Evolutionary conservation across 2,797 vertebrate species (phyloP).

Genomic region (Lacerta bilineata): DNA sequence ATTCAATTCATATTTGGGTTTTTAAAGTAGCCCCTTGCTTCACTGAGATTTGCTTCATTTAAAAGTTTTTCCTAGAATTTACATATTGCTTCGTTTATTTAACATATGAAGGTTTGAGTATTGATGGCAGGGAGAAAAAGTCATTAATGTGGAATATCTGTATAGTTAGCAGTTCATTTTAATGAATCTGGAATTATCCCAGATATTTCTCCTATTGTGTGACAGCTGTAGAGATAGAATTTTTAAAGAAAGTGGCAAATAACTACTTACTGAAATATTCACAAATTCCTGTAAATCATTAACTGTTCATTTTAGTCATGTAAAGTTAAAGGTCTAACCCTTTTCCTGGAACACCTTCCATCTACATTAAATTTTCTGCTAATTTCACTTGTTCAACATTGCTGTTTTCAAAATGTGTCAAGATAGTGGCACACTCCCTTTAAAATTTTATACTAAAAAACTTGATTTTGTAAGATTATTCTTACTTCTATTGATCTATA

Average conservation of each 20-base stretch:
- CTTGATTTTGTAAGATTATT: slow-evolving; percentile 21
- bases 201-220: not conserved
- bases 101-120: not conserved
- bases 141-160: not conserved
- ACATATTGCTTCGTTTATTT: not conserved
- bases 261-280: not conserved
- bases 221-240: not conserved
- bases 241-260: not conserved
- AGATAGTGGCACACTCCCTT: not conserved
- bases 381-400: not conserved
- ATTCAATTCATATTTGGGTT: too few relatives aligned
- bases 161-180: not conserved
- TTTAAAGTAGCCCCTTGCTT: not conserved
- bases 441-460: not conserved
- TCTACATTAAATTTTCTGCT: not conserved
- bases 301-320: not conserved
- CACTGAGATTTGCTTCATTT: not conserved
- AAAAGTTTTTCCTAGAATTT: not conserved
- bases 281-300: not conserved
- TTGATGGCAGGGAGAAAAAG: not conserved
- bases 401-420: not conserved
- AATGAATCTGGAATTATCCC: not conserved
- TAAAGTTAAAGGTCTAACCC: not conserved
- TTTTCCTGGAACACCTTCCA: not conserved
- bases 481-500: not conserved